Evolutionary conservation across 2,113 vertebrate species (phyloP).

Genomic region (Garra rufa): DNA sequence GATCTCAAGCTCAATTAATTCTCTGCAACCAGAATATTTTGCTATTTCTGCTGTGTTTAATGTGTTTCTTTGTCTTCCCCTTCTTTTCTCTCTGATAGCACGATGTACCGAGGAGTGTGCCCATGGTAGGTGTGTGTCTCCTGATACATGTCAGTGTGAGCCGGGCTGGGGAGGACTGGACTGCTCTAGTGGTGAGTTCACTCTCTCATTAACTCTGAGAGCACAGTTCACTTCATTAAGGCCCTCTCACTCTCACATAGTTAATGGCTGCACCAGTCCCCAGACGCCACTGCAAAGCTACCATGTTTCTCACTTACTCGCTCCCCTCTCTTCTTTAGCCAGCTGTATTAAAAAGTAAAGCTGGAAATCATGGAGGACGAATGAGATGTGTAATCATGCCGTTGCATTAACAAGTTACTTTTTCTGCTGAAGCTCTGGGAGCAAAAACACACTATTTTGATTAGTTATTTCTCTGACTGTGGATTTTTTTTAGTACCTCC

Average conservation of each 20-base stretch:
- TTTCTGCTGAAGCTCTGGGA: neutral
- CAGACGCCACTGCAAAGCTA: conserved; percentile 50
- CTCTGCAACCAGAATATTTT: conserved; percentile 4
- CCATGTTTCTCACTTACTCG: conserved; percentile 49
- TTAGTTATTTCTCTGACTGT: neutral
- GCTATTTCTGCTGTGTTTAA: conserved; percentile 20
- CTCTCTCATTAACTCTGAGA: conserved; percentile 62
- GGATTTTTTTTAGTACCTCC: no score
- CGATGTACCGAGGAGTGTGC: conserved; percentile 96
- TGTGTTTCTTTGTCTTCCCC: conserved; percentile 31
- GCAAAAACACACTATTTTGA: conserved; percentile 1
- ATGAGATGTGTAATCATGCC: neutral
- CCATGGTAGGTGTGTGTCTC: conserved; percentile 94
- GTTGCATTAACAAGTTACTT: neutral
- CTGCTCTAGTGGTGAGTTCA: conserved; percentile 98
- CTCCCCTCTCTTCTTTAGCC: conserved; percentile 24
- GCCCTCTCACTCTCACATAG: conserved; percentile 54
- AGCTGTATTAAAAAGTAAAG: conserved; percentile 16
- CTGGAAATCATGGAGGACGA: conserved; percentile 23
- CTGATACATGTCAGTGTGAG: conserved; percentile 97
- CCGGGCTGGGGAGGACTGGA: conserved; percentile 97
- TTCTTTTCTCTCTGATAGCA: conserved; percentile 77
- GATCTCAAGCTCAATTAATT: no score
- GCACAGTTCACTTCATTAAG: conserved; percentile 64
- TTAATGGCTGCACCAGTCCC: conserved; percentile 58